Conservation (phyloP, 1,140 invertebrate genomes). For the Acromyrmex echinatior region DNA sequence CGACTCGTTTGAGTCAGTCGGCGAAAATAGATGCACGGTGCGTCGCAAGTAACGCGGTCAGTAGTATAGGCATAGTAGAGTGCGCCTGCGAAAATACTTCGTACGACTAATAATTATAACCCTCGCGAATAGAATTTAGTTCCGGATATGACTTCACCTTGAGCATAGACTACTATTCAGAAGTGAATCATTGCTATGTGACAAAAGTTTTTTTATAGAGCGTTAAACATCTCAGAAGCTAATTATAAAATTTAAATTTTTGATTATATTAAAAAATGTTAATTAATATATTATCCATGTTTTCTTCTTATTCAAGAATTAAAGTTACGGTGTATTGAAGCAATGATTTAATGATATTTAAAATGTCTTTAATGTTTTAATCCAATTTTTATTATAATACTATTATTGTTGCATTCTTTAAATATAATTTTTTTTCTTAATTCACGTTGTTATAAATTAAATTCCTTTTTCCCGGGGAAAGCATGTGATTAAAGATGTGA, state of each 20-base stretch:
- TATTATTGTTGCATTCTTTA: background rate
- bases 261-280: background rate
- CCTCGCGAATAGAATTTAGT: conserved; percentile 64
- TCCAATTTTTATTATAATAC: background rate
- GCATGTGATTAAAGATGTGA: conserved; percentile 24
- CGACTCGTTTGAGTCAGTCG: conserved; percentile 73
- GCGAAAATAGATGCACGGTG: conserved; percentile 70
- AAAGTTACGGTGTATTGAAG: background rate
- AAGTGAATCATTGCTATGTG: conserved; percentile 46
- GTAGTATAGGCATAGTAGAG: conserved; percentile 70
- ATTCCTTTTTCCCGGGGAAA: background rate
- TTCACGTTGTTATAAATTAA: background rate
- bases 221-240: background rate
- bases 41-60: conserved; percentile 60
- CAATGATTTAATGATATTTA: background rate
- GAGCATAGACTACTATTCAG: conserved; percentile 26
- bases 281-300: background rate
- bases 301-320: background rate
- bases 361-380: background rate
- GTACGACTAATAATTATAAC: conserved; percentile 76
- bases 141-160: conserved; percentile 57
- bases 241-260: background rate
- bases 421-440: background rate
- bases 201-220: conserved; percentile 10
- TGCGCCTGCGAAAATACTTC: conserved; percentile 60